Evolutionary conservation across 2,888 invertebrate species (phyloP).

Genomic region (Drosophila nr. perissopoda): DNA sequence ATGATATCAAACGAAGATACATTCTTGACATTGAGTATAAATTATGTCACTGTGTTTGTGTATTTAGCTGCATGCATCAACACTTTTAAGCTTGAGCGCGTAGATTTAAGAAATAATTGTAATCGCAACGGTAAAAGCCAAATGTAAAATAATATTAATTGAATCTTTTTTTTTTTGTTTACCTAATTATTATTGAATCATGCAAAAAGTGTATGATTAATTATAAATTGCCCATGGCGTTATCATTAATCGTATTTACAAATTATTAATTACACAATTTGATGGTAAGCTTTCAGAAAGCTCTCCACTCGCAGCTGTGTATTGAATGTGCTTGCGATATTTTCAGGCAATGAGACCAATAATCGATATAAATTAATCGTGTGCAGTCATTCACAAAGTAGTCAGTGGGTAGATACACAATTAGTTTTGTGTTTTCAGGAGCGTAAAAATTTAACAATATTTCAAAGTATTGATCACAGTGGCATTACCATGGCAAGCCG

Average conservation of each 20-base stretch:
- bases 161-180: neutral
- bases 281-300: neutral
- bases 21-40: neutral
- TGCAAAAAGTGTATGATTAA: neutral
- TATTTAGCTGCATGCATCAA: neutral
- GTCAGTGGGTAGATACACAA: neutral
- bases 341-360: no score
- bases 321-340: slow-evolving; percentile 24
- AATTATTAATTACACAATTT: neutral
- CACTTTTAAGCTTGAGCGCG: neutral
- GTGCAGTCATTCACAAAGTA: neutral
- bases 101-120: neutral
- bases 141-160: neutral
- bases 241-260: neutral
- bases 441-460: neutral
- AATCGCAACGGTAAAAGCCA: neutral
- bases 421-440: neutral
- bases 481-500: neutral
- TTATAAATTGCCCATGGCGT: neutral
- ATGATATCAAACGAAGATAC: neutral
- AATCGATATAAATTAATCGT: slow-evolving; percentile 11
- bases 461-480: neutral
- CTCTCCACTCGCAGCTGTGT: neutral
- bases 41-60: neutral
- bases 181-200: neutral